Evolutionary conservation across 2,888 invertebrate species (phyloP).

Genomic region (Fissipunctia ypsillon): DNA sequence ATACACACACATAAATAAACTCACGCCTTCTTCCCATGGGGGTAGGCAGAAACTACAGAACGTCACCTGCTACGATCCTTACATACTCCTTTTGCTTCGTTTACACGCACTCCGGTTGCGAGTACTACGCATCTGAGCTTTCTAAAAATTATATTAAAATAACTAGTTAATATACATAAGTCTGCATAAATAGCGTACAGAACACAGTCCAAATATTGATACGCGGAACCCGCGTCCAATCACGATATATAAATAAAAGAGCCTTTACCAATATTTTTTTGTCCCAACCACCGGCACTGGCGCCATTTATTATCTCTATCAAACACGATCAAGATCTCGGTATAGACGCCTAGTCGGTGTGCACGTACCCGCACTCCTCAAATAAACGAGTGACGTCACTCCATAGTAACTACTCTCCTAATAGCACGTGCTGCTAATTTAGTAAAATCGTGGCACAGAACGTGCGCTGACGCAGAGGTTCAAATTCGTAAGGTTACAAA

Average conservation of each 20-base stretch:
- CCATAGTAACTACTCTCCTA: slow-evolving; percentile 31
- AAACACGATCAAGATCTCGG: slow-evolving; percentile 46
- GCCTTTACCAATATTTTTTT: slow-evolving; percentile 23
- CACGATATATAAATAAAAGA: not conserved
- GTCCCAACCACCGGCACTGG: not conserved
- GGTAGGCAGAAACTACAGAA: too few relatives aligned
- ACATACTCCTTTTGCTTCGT: too few relatives aligned
- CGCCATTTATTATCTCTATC: slow-evolving; percentile 40
- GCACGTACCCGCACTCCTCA: slow-evolving; percentile 17
- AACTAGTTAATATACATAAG: not conserved
- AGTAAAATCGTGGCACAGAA: slow-evolving; percentile 1
- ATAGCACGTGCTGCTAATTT: slow-evolving; percentile 36
- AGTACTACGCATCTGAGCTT: too few relatives aligned
- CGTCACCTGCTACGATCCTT: too few relatives aligned
- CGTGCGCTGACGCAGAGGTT: slow-evolving; percentile 36
- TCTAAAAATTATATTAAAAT: too few relatives aligned
- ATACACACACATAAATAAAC: too few relatives aligned
- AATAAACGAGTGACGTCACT: slow-evolving; percentile 56
- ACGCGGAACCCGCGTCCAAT: slow-evolving; percentile 39
- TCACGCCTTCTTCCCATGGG: too few relatives aligned
- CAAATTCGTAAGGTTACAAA: slow-evolving; percentile 19
- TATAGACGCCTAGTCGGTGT: slow-evolving; percentile 13
- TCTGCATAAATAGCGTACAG: too few relatives aligned
- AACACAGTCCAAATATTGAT: not conserved
- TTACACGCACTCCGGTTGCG: too few relatives aligned